Percentiles rank a stretch among this genome's conserved stretches.
These are phyloP conservation scores for Cantharis rufa DNA, from an alignment of 2,888 invertebrate genomes.

Conservation along the genomic window DNA sequence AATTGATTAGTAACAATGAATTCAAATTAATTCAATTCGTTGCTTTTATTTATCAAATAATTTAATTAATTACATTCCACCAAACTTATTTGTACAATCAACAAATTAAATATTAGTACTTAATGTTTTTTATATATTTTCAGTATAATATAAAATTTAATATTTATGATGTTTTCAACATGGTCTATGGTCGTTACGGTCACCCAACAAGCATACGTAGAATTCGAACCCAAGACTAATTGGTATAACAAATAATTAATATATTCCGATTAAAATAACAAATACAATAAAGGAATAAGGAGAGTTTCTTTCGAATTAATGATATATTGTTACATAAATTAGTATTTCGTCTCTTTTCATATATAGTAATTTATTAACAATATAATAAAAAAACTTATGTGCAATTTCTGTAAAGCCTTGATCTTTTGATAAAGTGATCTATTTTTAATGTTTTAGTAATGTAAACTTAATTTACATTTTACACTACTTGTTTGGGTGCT, in stretches of 20 bases:
- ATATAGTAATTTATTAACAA: no score
- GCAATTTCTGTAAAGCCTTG: not conserved
- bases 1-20: not conserved
- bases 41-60: not conserved
- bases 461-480: not conserved
- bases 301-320: no score
- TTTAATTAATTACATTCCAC: not conserved
- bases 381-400: no score
- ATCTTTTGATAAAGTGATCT: not conserved
- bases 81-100: not conserved
- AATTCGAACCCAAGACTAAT: not conserved
- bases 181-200: not conserved
- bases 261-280: no score
- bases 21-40: not conserved
- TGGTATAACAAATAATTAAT: no score
- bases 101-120: not conserved
- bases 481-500: not conserved
- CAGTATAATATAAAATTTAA: not conserved
- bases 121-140: not conserved
- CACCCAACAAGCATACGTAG: not conserved
- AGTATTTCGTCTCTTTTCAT: no score
- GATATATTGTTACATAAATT: no score
- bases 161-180: no score
- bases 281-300: no score
- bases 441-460: not conserved